Evolutionary conservation across 2,113 vertebrate genomes (phyloP).

Genomic region (Cyprichromis sp.): DNA sequence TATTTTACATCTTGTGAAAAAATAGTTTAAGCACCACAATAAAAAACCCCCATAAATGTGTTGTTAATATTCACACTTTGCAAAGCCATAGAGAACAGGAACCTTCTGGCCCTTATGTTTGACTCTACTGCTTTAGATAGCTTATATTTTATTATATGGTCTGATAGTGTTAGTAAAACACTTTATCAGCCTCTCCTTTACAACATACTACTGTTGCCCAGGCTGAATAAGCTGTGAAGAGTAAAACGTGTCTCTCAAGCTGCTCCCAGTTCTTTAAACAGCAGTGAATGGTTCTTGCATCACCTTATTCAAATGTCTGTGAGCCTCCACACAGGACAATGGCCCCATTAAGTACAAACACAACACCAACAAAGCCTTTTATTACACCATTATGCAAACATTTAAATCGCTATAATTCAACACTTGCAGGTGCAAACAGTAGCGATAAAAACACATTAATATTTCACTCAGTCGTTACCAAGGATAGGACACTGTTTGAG

Average conservation of each 20-base stretch:
- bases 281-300: not conserved
- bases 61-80: not conserved
- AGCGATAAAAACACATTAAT: not conserved
- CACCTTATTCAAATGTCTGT: not conserved
- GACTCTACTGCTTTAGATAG: not conserved
- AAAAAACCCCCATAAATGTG: accelerated
- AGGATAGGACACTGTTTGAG: not conserved
- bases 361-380: not conserved
- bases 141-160: not conserved
- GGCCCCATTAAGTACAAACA: not conserved
- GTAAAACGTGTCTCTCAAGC: not conserved
- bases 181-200: not conserved
- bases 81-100: not conserved
- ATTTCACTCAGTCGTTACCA: not conserved
- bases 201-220: not conserved
- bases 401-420: not conserved
- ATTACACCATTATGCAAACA: not conserved
- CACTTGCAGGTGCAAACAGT: not conserved
- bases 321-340: not conserved
- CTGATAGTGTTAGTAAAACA: not conserved
- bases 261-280: not conserved
- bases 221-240: not conserved
- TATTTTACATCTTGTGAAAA: not conserved
- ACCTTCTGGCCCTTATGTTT: not conserved
- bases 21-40: not conserved